Evolutionary conservation across 1,140 invertebrate species (phyloP).

Genomic region (Ephestia elutella): DNA sequence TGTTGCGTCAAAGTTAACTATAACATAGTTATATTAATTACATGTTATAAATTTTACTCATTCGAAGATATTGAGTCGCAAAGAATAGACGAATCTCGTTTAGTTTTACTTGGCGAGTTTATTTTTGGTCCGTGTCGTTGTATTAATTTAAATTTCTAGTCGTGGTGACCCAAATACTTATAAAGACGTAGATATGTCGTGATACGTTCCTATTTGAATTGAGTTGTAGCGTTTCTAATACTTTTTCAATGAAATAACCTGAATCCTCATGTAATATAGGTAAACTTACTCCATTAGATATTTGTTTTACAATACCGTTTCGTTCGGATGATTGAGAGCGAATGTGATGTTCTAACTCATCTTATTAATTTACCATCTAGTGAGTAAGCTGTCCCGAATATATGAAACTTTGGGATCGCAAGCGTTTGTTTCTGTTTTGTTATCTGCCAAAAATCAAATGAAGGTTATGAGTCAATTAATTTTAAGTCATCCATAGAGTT

Average conservation of each 20-base stretch:
- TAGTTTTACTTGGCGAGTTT: slow-evolving; percentile 33
- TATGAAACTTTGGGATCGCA: slow-evolving; percentile 4
- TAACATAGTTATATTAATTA: slow-evolving; percentile 54
- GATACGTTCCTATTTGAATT: slow-evolving; percentile 41
- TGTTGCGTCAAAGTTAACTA: slow-evolving; percentile 54
- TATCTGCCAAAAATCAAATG: slow-evolving; percentile 49
- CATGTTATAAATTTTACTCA: slow-evolving; percentile 50
- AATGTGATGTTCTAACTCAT: slow-evolving; percentile 48
- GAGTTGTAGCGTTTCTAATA: slow-evolving; percentile 29
- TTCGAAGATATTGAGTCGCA: slow-evolving; percentile 38
- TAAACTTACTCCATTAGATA: slow-evolving; percentile 45
- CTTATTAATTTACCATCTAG: slow-evolving; percentile 47
- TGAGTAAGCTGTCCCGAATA: slow-evolving; percentile 34
- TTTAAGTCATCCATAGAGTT: slow-evolving; percentile 69
- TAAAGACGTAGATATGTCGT: slow-evolving; percentile 39
- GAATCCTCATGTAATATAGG: slow-evolving; percentile 48
- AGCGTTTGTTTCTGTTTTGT: slow-evolving; percentile 27
- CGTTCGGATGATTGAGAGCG: slow-evolving; percentile 44
- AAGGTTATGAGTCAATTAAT: slow-evolving; percentile 68
- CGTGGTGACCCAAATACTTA: slow-evolving; percentile 57
- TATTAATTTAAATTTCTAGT: slow-evolving; percentile 55
- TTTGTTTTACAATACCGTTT: slow-evolving; percentile 36
- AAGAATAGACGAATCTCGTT: slow-evolving; percentile 38
- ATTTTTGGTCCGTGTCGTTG: slow-evolving; percentile 36
- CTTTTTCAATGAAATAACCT: slow-evolving; percentile 29